Conservation (phyloP, 2,888 invertebrate species). For the Dendrolimus houi region DNA sequence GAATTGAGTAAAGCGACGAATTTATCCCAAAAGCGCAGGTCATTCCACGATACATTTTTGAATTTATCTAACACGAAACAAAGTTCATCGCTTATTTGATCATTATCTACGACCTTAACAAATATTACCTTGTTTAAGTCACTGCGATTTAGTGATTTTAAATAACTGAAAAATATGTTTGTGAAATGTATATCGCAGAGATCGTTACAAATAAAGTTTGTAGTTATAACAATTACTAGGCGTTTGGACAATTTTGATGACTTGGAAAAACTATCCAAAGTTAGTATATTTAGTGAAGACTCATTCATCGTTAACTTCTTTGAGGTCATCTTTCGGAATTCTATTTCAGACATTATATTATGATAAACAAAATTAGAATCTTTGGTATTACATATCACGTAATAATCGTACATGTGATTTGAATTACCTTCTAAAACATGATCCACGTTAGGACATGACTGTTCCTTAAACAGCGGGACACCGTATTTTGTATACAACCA, state of each 20-base stretch:
- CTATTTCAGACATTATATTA: constrained; percentile 83
- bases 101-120: constrained; percentile 62
- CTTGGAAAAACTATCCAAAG: constrained; percentile 64
- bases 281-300: constrained; percentile 78
- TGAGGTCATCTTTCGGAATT: constrained; percentile 80
- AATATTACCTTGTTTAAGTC: constrained; percentile 67
- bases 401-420: constrained; percentile 89
- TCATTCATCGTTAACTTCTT: constrained; percentile 84
- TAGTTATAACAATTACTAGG: constrained; percentile 78
- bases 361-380: constrained; percentile 83
- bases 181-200: constrained; percentile 67
- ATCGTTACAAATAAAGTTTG: constrained; percentile 65
- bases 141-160: constrained; percentile 63
- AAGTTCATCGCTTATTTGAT: constrained; percentile 64
- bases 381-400: constrained; percentile 90
- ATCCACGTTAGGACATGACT: constrained; percentile 75
- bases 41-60: constrained; percentile 83
- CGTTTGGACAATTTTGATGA: constrained; percentile 68
- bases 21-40: constrained; percentile 91
- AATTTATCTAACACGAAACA: constrained; percentile 71
- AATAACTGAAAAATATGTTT: constrained; percentile 68
- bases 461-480: constrained; percentile 84
- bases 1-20: constrained; percentile 87
- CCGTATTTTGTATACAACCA: constrained; percentile 89
- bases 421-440: constrained; percentile 81